Evolutionary conservation across 1,140 invertebrate genomes (phyloP).

Genomic region (Chironomus striatipennis): DNA sequence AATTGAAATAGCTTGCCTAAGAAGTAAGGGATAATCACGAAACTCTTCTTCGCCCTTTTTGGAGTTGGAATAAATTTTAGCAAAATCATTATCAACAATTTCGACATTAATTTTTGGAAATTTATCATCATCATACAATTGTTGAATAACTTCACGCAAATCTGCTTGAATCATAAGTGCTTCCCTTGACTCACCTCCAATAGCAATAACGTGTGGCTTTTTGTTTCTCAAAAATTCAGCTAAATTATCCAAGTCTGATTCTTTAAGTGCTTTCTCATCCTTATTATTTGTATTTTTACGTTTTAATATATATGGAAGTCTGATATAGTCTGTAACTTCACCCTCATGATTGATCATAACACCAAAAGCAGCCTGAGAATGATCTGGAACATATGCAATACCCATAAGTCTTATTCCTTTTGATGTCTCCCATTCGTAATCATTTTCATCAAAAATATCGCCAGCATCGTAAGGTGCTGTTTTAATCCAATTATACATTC

Average conservation of each 20-base stretch:
- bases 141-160: conserved; percentile 64
- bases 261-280: conserved; percentile 60
- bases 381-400: conserved; percentile 79
- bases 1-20: conserved; percentile 86
- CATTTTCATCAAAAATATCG: conserved; percentile 69
- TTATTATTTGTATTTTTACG: conserved; percentile 65
- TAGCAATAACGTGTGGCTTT: conserved; percentile 87
- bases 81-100: conserved; percentile 86
- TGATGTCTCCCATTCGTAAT: conserved; percentile 82
- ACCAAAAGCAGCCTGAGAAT: conserved; percentile 79
- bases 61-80: conserved; percentile 84
- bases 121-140: conserved; percentile 74
- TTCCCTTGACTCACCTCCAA: conserved; percentile 85
- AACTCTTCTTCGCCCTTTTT: conserved; percentile 83
- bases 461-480: conserved; percentile 76
- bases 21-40: conserved; percentile 77
- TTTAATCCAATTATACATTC: conserved; percentile 87
- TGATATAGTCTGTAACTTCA: conserved; percentile 82
- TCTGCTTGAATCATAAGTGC: conserved; percentile 81
- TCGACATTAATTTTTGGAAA: conserved; percentile 83
- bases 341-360: conserved; percentile 81
- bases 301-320: conserved; percentile 76
- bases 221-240: conserved; percentile 80
- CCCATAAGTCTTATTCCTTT: conserved; percentile 82
- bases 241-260: conserved; percentile 72